A percentile compares a stretch with the other conserved stretches of the same genome.
phyloP scores from a whole-genome alignment of 2,797 vertebrate genomes.

The Malacoctenus gilli region DNA sequence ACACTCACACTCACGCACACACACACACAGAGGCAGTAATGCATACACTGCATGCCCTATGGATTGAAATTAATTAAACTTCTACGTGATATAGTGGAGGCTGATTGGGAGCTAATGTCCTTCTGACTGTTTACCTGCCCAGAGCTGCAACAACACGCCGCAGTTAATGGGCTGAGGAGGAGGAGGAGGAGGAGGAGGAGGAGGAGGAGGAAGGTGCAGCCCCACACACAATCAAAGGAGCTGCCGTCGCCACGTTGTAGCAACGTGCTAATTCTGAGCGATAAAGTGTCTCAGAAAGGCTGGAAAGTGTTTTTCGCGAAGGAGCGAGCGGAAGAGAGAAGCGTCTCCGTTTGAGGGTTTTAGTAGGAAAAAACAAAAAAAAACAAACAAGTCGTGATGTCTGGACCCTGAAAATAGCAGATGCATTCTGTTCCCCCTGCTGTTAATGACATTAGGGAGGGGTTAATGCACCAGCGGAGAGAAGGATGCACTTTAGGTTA shows the following conservation, averaged over 20 bases:
- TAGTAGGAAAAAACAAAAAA: not conserved
- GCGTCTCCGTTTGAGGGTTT: not conserved
- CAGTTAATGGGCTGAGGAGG: constrained; percentile 62
- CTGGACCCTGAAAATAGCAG: not conserved
- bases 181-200: constrained; percentile 47
- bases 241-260: constrained; percentile 40
- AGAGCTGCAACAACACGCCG: constrained; percentile 66
- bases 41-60: constrained; percentile 55
- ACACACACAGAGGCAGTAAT: constrained; percentile 15
- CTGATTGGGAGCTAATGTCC: constrained; percentile 74
- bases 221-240: constrained; percentile 53
- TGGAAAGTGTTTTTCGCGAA: constrained; percentile 16
- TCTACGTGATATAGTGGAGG: constrained; percentile 64
- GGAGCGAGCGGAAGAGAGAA: not conserved
- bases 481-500: not conserved
- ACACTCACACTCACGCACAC: constrained; percentile 41
- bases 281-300: constrained; percentile 24
- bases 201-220: constrained; percentile 28
- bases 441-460: not conserved
- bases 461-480: not conserved
- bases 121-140: constrained; percentile 71
- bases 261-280: constrained; percentile 44
- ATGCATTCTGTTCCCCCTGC: not conserved
- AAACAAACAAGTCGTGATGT: not conserved
- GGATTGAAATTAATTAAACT: constrained; percentile 77